These are phyloP conservation scores for Zosterops hypoxanthus DNA, from an alignment of 2,113 vertebrate species.

Conservation along the genomic window DNA sequence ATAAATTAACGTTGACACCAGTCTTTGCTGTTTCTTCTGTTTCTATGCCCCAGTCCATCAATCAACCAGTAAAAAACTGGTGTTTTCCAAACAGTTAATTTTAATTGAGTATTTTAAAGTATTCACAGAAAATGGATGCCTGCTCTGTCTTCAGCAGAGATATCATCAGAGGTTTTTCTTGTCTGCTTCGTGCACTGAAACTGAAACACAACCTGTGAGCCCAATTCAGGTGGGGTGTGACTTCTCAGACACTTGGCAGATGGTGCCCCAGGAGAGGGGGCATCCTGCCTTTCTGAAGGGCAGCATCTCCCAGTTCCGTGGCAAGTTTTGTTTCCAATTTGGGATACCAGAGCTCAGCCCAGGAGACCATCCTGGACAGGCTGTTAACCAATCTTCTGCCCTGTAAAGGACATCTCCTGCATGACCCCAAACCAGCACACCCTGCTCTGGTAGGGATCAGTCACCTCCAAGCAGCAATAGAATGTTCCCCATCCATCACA, in stretches of 20 bases:
- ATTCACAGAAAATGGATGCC: conserved; percentile 11
- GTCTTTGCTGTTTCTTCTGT: neutral
- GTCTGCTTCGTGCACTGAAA: neutral
- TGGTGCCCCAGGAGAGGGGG: neutral
- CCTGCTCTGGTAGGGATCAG: neutral
- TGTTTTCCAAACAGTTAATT: conserved; percentile 62
- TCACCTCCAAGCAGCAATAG: neutral
- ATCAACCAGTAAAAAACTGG: conserved; percentile 36
- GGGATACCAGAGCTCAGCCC: neutral
- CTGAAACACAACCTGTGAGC: neutral
- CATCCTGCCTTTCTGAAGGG: neutral
- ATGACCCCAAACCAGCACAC: neutral
- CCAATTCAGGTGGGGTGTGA: neutral
- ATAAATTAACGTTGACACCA: neutral
- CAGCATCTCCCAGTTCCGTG: neutral
- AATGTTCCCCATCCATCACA: neutral
- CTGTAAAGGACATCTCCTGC: neutral
- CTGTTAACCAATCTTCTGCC: neutral
- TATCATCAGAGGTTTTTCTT: neutral
- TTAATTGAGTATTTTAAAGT: conserved; percentile 44
- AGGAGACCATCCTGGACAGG: neutral
- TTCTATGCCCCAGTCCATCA: neutral
- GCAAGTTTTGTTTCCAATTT: neutral
- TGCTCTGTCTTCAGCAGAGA: neutral
- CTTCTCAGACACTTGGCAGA: neutral